Percentiles rank a stretch among this genome's conserved stretches.
Conservation (phyloP, 2,797 vertebrate species). For the Saxicola maurus region DNA sequence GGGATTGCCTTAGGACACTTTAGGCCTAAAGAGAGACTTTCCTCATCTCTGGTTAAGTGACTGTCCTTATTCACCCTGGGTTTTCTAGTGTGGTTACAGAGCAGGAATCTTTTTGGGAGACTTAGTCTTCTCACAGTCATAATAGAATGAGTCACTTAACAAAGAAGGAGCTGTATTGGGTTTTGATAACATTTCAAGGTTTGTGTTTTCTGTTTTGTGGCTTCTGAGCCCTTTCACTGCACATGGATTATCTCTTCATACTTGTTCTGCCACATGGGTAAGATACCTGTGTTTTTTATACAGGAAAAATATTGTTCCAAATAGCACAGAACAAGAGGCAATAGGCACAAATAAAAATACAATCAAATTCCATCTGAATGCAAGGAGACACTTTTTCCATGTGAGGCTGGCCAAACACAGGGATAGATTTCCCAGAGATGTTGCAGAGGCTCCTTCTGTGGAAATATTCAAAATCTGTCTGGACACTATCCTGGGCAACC, state of each 20-base stretch:
- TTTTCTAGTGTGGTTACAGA: background rate
- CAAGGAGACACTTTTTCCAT: background rate
- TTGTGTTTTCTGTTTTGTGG: background rate
- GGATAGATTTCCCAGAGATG: background rate
- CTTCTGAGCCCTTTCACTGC: background rate
- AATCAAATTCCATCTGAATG: background rate
- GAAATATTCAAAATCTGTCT: background rate
- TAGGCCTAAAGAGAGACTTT: background rate
- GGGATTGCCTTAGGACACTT: background rate
- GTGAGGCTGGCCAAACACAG: background rate
- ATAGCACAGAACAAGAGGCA: background rate
- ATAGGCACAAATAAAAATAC: background rate
- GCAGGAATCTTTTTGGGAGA: background rate
- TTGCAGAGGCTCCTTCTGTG: background rate
- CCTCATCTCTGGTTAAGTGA: background rate
- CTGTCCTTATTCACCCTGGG: rapidly evolving
- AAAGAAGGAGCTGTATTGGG: background rate
- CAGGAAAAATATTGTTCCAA: background rate
- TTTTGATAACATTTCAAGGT: background rate
- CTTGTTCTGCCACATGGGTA: background rate
- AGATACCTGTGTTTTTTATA: background rate
- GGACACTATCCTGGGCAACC: background rate
- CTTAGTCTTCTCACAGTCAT: background rate
- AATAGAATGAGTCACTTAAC: background rate
- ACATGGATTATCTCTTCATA: background rate